A percentile compares a stretch with the other conserved stretches of the same genome.
Conservation (phyloP, 2,113 vertebrate genomes). For the Crypturellus undulatus region DNA sequence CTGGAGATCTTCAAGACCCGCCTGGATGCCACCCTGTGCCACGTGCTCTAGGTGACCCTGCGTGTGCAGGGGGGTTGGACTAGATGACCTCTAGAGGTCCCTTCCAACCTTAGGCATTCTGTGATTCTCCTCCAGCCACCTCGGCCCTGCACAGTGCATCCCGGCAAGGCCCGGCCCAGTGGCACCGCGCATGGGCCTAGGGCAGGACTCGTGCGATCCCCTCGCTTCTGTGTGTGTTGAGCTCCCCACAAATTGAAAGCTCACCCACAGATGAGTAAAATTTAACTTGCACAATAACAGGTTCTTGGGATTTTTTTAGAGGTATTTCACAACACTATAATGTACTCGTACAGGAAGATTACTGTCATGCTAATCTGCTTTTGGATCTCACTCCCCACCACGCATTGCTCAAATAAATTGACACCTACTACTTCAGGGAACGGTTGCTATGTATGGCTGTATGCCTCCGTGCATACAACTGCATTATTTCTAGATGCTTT, state of each 20-base stretch:
- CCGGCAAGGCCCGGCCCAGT: too few relatives aligned
- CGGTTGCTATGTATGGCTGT: conserved; percentile 50
- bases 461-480: conserved; percentile 49
- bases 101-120: too few relatives aligned
- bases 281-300: conserved; percentile 46
- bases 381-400: conserved; percentile 21
- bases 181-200: too few relatives aligned
- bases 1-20: too few relatives aligned
- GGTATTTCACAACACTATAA: conserved; percentile 20
- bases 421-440: conserved; percentile 27
- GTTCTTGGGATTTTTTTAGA: not conserved
- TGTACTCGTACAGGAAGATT: conserved; percentile 9
- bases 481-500: conserved; percentile 38
- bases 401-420: conserved; percentile 44
- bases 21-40: too few relatives aligned
- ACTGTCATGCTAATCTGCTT: conserved; percentile 53
- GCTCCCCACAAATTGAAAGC: conserved; percentile 8
- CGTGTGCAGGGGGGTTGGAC: too few relatives aligned
- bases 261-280: conserved; percentile 45
- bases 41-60: too few relatives aligned
- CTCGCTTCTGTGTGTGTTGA: conserved; percentile 9
- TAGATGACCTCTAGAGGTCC: too few relatives aligned
- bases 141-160: not conserved
- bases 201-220: not conserved
- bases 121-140: not conserved